Conservation (phyloP, 2,113 vertebrate genomes). For the Potamarius usumacintae region DNA sequence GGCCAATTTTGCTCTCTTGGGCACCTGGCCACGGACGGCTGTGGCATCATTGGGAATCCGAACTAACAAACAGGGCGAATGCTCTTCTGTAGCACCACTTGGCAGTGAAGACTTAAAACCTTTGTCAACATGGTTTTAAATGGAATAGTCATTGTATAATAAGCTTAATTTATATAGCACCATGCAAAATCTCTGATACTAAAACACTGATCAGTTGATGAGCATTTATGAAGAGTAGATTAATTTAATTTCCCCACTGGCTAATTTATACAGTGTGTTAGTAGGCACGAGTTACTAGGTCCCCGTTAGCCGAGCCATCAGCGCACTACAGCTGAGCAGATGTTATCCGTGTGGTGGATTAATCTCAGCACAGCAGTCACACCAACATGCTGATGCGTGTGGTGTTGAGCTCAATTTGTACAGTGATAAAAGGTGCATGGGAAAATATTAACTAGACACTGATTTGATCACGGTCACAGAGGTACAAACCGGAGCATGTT, state of each 20-base stretch:
- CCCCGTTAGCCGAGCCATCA: background rate
- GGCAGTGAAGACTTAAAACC: background rate
- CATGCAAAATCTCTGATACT: background rate
- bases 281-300: background rate
- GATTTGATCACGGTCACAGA: too few species aligned
- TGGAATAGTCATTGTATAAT: background rate
- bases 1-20: too few species aligned
- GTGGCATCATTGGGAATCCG: too few species aligned
- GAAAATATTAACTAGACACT: too few species aligned
- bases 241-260: background rate
- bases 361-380: background rate
- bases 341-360: background rate
- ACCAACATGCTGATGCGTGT: background rate
- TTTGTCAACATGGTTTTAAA: background rate
- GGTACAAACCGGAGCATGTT: too few species aligned
- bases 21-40: too few species aligned
- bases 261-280: background rate
- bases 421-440: too few species aligned
- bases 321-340: background rate
- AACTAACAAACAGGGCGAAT: too few species aligned
- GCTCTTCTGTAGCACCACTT: too few species aligned
- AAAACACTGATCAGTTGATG: background rate
- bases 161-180: background rate
- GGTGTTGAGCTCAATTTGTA: background rate
- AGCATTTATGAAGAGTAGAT: background rate